Evolutionary conservation across 2,888 invertebrate species (phyloP), one percentile per base, ranked within the genome.

Genomic region (Syritta pipiens): DNA sequence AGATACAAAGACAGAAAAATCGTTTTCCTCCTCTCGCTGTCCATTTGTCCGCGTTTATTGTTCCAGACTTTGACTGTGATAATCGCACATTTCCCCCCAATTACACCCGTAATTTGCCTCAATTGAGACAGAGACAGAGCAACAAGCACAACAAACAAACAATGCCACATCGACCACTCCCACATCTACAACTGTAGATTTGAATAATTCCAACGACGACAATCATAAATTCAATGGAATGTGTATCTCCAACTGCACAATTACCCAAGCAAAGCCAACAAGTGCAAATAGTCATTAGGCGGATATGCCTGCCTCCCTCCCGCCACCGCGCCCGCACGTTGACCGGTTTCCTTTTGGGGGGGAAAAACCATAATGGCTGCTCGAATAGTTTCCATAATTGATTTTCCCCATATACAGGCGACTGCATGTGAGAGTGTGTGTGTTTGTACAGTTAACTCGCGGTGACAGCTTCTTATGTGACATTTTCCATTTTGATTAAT

Each of bases 321-420:
- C 2, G 40, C 19, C 59, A 24, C 57, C 20, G 30, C 17, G 12
- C 7, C n/a, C 32, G 40, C 35, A 9, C 14, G 0, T 9, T 12
- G 6, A 42, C 20, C 37, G 14, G 46, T 42, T 65, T 28, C 71
- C 51, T 63, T 59, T 35, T 26, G 51, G 63, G 49, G 72, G 60
- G 32, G 49, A 74, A 77, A 74, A 79, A 79, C 79, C 74, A 79
- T 79, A 79, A 79, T 79, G 79, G 79, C 79, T 79, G 79, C 79
- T 79, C 79, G 79, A 74, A 79, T 79, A 79, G 79, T 79, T 79
- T 79, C 74, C 79, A 79, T 74, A 79, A 79, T 79, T 79, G 79
- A 79, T 79, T 79, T 79, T 79, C 79, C 40, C 79, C 79, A 68
- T 79, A 55, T 28, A 63, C 19, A 44, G 63, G 37, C 42, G 60